A percentile compares a stretch with the other conserved stretches of the same genome.
Evolutionary conservation across 2,888 invertebrate species (phyloP).

Genomic region (Gryllus longicercus): DNA sequence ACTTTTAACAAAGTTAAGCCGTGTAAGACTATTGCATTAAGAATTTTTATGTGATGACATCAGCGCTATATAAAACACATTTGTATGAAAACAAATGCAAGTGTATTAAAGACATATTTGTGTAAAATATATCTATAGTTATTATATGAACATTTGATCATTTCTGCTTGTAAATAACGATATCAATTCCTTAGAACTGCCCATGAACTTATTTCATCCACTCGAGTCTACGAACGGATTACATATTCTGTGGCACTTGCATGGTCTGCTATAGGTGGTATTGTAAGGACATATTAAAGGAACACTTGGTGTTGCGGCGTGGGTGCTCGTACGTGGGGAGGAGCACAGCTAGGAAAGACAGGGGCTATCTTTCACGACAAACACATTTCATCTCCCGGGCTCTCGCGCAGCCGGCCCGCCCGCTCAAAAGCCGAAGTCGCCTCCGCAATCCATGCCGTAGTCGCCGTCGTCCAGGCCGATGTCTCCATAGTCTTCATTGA

Average conservation of each 20-base stretch:
- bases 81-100: background rate
- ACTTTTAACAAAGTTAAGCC: too few relatives aligned
- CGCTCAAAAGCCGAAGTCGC: constrained; percentile 38
- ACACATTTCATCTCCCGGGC: too few relatives aligned
- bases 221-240: background rate
- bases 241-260: background rate
- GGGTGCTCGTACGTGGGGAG: background rate
- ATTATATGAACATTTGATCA: constrained; percentile 1
- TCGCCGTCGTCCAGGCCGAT: constrained; percentile 37
- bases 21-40: too few relatives aligned
- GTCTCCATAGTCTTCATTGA: constrained; percentile 69
- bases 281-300: background rate
- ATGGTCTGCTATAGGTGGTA: background rate
- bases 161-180: background rate
- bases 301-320: background rate
- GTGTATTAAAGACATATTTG: background rate
- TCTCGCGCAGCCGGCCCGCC: background rate
- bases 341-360: constrained; percentile 5
- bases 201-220: too few relatives aligned
- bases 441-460: constrained; percentile 38
- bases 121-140: background rate
- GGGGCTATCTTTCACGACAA: background rate
- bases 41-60: background rate
- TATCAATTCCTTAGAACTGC: background rate
- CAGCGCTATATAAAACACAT: background rate